Evolutionary conservation across 2,888 invertebrate species (phyloP).

Genomic region (Trissonchulus latispiculum): DNA sequence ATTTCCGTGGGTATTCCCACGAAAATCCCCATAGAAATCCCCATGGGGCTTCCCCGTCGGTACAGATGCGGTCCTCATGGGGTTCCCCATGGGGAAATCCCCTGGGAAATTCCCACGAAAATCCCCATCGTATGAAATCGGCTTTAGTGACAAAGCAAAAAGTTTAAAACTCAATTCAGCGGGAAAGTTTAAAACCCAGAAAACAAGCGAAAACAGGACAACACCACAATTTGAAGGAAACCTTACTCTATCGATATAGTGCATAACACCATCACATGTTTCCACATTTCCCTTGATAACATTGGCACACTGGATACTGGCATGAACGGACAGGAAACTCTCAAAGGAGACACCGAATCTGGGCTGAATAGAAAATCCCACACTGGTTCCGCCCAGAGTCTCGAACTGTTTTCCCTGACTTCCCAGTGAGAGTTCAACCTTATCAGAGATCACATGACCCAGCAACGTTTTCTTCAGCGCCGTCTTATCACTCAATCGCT

Average conservation of each 20-base stretch:
- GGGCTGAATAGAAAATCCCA: not conserved
- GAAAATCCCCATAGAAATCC: too few relatives aligned
- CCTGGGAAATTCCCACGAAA: too few relatives aligned
- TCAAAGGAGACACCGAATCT: not conserved
- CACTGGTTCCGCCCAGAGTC: not conserved
- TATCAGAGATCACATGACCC: not conserved
- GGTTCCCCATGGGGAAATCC: too few relatives aligned
- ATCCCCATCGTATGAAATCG: too few relatives aligned
- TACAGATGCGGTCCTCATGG: too few relatives aligned
- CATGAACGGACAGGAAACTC: not conserved
- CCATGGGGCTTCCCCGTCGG: too few relatives aligned
- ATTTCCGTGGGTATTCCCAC: too few relatives aligned
- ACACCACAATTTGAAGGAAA: not conserved
- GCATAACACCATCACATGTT: slow-evolving; percentile 11
- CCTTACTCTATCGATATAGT: slow-evolving; percentile 4
- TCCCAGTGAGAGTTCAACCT: not conserved
- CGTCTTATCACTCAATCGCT: not conserved
- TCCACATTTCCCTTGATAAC: not conserved
- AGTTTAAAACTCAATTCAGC: too few relatives aligned
- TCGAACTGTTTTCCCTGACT: not conserved
- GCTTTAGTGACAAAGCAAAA: too few relatives aligned
- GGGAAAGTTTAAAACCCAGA: too few relatives aligned
- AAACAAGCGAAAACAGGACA: too few relatives aligned
- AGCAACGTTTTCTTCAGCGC: not conserved
- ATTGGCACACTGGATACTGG: slow-evolving; percentile 4